Evolutionary conservation across 2,888 invertebrate species (phyloP).

Genomic region (Actias luna): DNA sequence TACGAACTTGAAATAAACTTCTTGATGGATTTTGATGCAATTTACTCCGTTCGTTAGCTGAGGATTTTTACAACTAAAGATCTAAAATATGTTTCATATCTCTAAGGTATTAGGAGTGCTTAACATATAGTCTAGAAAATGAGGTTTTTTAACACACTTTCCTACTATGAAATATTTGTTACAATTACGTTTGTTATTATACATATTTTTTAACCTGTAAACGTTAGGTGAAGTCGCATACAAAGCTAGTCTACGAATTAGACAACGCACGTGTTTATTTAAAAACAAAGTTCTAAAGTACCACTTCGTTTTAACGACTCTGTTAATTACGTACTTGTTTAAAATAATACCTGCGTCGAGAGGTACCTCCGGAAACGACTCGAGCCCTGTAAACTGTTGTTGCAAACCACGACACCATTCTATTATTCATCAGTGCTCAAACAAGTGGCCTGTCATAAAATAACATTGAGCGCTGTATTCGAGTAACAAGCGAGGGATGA

Average conservation of each 20-base stretch:
- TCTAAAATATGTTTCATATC: too few relatives aligned
- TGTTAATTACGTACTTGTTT: conserved; percentile 5
- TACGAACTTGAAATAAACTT: too few relatives aligned
- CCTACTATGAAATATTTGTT: too few relatives aligned
- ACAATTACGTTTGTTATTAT: too few relatives aligned
- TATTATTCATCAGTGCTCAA: neutral
- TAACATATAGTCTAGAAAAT: too few relatives aligned
- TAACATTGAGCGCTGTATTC: neutral
- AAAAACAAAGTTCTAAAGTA: conserved; percentile 5
- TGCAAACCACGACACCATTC: neutral
- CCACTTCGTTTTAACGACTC: conserved; percentile 5
- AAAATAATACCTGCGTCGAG: neutral
- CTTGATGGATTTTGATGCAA: too few relatives aligned
- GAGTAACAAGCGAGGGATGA: neutral
- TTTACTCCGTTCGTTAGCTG: too few relatives aligned
- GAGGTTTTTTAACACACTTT: too few relatives aligned
- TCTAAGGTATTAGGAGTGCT: too few relatives aligned
- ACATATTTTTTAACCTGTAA: too few relatives aligned
- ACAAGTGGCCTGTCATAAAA: neutral
- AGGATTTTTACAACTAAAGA: too few relatives aligned
- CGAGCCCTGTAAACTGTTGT: conserved; percentile 1
- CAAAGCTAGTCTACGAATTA: neutral
- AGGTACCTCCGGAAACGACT: conserved; percentile 1
- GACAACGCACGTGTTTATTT: neutral
- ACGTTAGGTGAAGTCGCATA: neutral